Evolutionary conservation across 2,113 vertebrate species (phyloP), one percentile per base, ranked within the genome.

Genomic region (Datnioides undecimradiatus): DNA sequence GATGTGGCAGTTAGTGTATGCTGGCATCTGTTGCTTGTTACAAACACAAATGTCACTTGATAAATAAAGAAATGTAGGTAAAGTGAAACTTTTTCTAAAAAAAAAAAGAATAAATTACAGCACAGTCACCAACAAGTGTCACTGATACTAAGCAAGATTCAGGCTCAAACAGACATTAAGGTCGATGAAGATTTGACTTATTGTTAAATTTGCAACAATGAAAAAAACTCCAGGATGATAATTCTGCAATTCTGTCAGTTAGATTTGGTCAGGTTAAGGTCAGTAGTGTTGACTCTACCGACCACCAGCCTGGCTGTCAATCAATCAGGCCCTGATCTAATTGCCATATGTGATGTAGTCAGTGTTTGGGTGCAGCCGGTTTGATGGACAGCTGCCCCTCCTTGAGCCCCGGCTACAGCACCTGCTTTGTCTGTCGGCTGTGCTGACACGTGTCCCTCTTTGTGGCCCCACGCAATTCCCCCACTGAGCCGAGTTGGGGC

Each of bases 351-450:
- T 76, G 79, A 58, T 27, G 74, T 23, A 45, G 70, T 79, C 65
- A 45, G 54, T 81, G 82, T 77, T 82, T 83, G 74, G 69, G 59
- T 75, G 72, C 74, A 73, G 86, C 29, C 34, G 62, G 6, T 36
- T 72, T 91, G 91, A 91, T 5, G 31, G 90, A 93, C 92, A 95
- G 88, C 80, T 92, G 89, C 83, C 77, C 90, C 89, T 86, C 86
- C 89, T 90, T 38, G 13, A 72, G 23, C 75, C 33, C 48, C 43
- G 19, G 64, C 70, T 73, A 80, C 59, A 59, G 57, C 93, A 91
- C 83, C 90, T 91, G 91, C 86, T 90, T 89, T 80, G 87, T 92
- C 83, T 72, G 68, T 70, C 57, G 21, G 12, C 71, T 59, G 83
- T 36, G 65, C 79, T 88, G 90, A 94, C 90, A 93, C 84, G 65